A percentile compares a stretch with the other conserved stretches of the same genome.
Evolutionary conservation across 2,113 vertebrate species (phyloP).

Genomic region (Isichthys henryi): DNA sequence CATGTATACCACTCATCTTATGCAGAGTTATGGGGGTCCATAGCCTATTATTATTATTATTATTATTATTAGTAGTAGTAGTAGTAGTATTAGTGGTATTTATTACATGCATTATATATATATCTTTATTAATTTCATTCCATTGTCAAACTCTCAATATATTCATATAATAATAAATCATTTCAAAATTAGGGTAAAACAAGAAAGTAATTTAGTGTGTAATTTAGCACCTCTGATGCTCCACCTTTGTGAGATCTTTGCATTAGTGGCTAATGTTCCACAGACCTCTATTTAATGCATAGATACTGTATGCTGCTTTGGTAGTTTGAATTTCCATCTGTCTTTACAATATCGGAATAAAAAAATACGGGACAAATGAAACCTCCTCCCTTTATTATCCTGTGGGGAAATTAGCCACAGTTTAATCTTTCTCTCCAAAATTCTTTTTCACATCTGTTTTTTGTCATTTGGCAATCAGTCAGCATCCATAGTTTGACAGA

Average conservation of each 20-base stretch:
- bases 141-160: not conserved
- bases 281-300: not conserved
- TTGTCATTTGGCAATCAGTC: slow-evolving; percentile 11
- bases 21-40: not conserved
- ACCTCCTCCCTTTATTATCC: not conserved
- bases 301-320: not conserved
- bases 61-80: not conserved
- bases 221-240: not conserved
- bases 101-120: no score
- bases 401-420: not conserved
- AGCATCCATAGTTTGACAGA: not conserved
- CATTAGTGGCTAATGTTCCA: not conserved
- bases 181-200: not conserved
- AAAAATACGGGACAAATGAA: not conserved
- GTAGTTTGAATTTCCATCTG: not conserved
- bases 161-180: not conserved
- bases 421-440: slow-evolving; percentile 13
- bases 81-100: no score
- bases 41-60: not conserved
- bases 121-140: not conserved
- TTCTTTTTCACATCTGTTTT: slow-evolving; percentile 12
- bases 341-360: not conserved
- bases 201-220: not conserved
- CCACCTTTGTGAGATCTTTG: not conserved
- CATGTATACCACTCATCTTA: not conserved